Evolutionary conservation across 1,140 invertebrate genomes (phyloP), one percentile per base, ranked within the genome.

Genomic region (Harpegnathos saltator): DNA sequence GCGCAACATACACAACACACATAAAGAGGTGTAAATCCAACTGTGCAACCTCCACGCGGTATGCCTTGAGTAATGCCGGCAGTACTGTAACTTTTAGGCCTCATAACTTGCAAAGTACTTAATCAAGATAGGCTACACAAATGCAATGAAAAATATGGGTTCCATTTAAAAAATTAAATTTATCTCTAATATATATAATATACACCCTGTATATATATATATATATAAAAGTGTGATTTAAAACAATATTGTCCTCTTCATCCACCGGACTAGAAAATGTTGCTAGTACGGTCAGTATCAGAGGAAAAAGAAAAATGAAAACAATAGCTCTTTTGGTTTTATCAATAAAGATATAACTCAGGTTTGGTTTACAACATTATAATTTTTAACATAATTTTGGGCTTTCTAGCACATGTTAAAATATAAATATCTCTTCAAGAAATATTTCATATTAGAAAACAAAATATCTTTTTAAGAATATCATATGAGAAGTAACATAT

Each of bases 231-330:
- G 58, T 0, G n/a, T 33, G n/a, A n/a, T 62, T 29, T 19, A n/a
- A n/a, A n/a, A n/a, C 7, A 52, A 71, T 54, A 52, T 87, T 72
- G 44, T 90, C 91, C 92, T 92, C 90, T 91, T 89, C 92, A 94
- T 94, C 93, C 92, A 91, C 92, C 89, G 75, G 66, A 84, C 84
- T 91, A 90, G 73, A 38, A 9, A 58, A 74, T 61, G 9, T 74
- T 80, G 19, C 84, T 90, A 89, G 85, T 80, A 17, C 29, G 92
- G 92, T 92, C 92, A 94, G 93, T 88, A 77, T 89, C 62, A 62
- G 85, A 90, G 93, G 93, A 91, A 26, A 94, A 48, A 93, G 29
- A 74, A 91, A 91, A 91, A 86, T 71, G 82, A 82, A 84, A 73
- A 86, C 59, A 84, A 88, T 83, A 33, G 86, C 87, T 85, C 83